phyloP scores from a whole-genome alignment of 2,797 vertebrate genomes.

The Mormyrops attenuatus region DNA sequence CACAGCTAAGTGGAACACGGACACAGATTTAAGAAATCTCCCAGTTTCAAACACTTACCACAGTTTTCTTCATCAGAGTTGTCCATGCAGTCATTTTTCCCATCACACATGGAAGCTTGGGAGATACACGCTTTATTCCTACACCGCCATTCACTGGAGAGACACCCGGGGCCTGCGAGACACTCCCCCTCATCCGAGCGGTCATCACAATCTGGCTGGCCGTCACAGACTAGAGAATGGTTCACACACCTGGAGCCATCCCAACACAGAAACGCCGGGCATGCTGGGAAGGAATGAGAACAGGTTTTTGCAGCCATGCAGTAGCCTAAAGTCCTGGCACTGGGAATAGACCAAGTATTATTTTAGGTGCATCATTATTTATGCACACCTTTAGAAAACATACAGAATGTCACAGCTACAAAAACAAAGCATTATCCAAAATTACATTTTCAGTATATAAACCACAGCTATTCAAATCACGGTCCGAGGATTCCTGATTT shows the following conservation, averaged over 20 bases:
- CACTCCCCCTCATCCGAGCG: constrained; percentile 71
- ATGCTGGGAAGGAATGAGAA: constrained; percentile 40
- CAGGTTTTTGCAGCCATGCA: too few relatives aligned
- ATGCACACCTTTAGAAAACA: background rate
- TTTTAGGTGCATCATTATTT: background rate
- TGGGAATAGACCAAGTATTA: background rate
- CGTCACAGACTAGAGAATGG: constrained; percentile 63
- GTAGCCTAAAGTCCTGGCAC: background rate
- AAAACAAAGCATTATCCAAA: background rate
- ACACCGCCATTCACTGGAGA: constrained; percentile 74
- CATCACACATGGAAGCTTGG: constrained; percentile 72
- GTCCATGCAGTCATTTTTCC: constrained; percentile 75
- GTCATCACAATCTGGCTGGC: constrained; percentile 63
- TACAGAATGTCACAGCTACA: background rate
- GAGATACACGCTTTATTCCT: constrained; percentile 69
- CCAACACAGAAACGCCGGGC: constrained; percentile 64
- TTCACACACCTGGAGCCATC: constrained; percentile 63
- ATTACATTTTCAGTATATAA: background rate
- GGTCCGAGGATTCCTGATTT: background rate
- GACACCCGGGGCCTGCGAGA: constrained; percentile 51
- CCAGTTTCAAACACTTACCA: constrained; percentile 52
- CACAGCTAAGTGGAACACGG: background rate
- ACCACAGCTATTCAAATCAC: background rate
- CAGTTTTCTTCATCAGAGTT: constrained; percentile 78
- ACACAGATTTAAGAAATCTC: background rate